Evolutionary conservation across 2,113 vertebrate species (phyloP).

Genomic region (Parotia lawesii): DNA sequence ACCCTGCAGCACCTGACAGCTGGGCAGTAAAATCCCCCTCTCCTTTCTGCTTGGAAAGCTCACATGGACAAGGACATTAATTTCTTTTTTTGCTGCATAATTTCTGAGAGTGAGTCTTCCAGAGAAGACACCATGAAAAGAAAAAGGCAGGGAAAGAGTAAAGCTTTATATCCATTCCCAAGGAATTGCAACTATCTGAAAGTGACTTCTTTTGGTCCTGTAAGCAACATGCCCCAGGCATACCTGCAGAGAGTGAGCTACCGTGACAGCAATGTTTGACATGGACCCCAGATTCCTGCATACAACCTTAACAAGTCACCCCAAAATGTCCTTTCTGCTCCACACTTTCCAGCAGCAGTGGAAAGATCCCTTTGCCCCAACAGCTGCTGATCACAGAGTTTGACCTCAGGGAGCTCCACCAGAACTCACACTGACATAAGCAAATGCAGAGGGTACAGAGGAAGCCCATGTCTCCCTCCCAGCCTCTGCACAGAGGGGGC

Average conservation of each 20-base stretch:
- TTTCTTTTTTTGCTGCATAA: not conserved
- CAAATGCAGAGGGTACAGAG: not conserved
- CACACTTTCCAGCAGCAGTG: not conserved
- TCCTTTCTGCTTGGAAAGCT: not conserved
- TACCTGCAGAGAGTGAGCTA: not conserved
- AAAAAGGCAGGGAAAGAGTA: not conserved
- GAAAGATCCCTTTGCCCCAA: accelerated
- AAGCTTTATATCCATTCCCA: accelerated
- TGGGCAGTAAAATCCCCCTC: not conserved
- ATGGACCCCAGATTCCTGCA: not conserved
- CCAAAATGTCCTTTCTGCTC: not conserved
- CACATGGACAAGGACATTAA: not conserved
- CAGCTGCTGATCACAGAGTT: not conserved
- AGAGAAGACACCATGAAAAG: not conserved
- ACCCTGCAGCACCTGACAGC: not conserved
- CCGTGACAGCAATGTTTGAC: accelerated
- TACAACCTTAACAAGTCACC: not conserved
- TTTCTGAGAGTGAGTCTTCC: not conserved
- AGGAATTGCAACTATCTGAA: not conserved
- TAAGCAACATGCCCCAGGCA: not conserved
- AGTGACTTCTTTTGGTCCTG: not conserved
- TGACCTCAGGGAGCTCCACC: accelerated
- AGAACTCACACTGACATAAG: not conserved
- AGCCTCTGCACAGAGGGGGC: not conserved
- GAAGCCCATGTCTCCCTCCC: not conserved